A percentile compares a stretch with the other conserved stretches of the same genome.
phyloP scores from a whole-genome alignment of 2,888 invertebrate genomes.

The Platerodrilus igneus region DNA sequence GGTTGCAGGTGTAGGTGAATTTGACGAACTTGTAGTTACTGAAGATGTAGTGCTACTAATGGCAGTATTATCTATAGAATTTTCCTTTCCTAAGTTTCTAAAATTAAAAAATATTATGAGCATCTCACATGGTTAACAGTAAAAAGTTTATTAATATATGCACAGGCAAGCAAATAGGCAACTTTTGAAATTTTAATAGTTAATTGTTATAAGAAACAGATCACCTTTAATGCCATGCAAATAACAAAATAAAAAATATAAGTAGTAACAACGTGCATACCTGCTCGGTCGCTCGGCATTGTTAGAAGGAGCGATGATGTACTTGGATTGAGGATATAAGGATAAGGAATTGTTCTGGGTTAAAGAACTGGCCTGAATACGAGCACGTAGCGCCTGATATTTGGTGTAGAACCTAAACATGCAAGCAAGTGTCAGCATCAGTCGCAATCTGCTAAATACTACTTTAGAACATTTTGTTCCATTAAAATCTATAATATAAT shows the following conservation, averaged over 20 bases:
- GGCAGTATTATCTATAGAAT: constrained; percentile 18
- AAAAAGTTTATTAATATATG: constrained; percentile 3
- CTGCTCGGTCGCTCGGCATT: constrained; percentile 41
- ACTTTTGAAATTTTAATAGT: neutral
- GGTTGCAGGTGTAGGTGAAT: constrained; percentile 40
- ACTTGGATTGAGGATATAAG: constrained; percentile 37
- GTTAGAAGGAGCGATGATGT: constrained; percentile 38
- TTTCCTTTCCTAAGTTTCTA: constrained; percentile 40
- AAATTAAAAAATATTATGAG: constrained; percentile 7
- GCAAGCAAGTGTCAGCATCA: constrained; percentile 40
- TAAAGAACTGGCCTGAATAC: constrained; percentile 82
- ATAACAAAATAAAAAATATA: constrained; percentile 13
- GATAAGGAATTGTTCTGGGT: constrained; percentile 56
- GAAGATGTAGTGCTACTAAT: constrained; percentile 27
- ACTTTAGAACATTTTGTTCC: constrained; percentile 37
- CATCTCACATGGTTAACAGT: neutral
- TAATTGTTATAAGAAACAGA: constrained; percentile 1
- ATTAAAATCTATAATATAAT: too few relatives aligned
- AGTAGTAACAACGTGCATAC: constrained; percentile 40
- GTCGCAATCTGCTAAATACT: constrained; percentile 36
- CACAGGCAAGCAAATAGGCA: constrained; percentile 12
- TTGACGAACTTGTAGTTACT: constrained; percentile 34
- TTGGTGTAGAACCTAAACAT: constrained; percentile 78
- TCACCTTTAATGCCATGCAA: too few relatives aligned
- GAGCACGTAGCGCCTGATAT: constrained; percentile 81